Conservation (phyloP, 2,888 invertebrate genomes). For the Plagiodera versicolora region DNA sequence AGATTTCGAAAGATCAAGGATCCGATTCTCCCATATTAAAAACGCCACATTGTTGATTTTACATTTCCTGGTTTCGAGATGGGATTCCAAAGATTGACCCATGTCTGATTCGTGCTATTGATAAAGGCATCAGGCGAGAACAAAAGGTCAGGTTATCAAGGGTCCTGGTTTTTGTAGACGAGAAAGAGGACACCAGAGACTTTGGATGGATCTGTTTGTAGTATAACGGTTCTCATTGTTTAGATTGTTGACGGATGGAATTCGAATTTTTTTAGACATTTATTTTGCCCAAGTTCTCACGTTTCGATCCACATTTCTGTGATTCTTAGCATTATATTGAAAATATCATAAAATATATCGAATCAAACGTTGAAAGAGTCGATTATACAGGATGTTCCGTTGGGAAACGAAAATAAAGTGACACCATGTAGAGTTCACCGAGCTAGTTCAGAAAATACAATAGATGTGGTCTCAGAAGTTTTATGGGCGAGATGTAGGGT, state of each 20-base stretch:
- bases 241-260: neutral
- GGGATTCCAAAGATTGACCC: constrained; percentile 41
- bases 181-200: constrained; percentile 24
- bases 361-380: no score
- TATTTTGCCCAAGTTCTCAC: no score
- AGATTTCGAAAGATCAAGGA: constrained; percentile 44
- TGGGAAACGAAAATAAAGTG: no score
- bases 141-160: constrained; percentile 28
- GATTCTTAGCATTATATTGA: no score
- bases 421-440: no score
- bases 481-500: no score
- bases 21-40: constrained; percentile 36
- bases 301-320: no score
- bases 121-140: constrained; percentile 35
- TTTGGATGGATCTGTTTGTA: constrained; percentile 12
- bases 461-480: no score
- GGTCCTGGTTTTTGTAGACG: constrained; percentile 26
- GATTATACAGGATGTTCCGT: no score
- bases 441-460: no score
- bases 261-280: no score
- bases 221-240: constrained; percentile 28
- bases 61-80: constrained; percentile 40
- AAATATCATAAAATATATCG: no score
- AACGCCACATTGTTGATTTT: constrained; percentile 46
- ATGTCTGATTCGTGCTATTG: constrained; percentile 37